A percentile compares a stretch with the other conserved stretches of the same genome.
phyloP scores from a whole-genome alignment of 2,888 invertebrate genomes.

The Acrobasis suavella region DNA sequence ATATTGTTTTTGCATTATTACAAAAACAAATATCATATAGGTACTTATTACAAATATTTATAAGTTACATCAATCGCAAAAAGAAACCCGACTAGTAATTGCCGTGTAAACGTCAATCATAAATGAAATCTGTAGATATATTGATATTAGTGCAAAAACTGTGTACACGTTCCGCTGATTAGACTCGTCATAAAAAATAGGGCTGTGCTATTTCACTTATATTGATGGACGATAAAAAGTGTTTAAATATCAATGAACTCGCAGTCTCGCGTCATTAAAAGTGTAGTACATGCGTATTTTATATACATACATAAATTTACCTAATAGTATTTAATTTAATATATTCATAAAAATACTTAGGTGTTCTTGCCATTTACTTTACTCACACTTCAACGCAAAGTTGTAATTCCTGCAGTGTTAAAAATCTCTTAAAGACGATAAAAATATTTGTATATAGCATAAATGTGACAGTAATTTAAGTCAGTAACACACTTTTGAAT shows the following conservation, averaged over 20 bases:
- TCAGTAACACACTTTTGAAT: too few relatives aligned
- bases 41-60: too few relatives aligned
- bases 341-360: too few relatives aligned
- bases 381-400: too few relatives aligned
- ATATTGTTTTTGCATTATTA: too few relatives aligned
- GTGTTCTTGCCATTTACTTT: too few relatives aligned
- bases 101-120: slow-evolving; percentile 44
- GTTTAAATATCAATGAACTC: slow-evolving; percentile 13
- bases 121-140: slow-evolving; percentile 28
- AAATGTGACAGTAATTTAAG: too few relatives aligned
- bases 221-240: not conserved
- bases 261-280: not conserved
- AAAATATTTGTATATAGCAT: too few relatives aligned
- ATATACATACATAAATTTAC: not conserved
- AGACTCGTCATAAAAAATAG: slow-evolving; percentile 1
- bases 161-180: slow-evolving; percentile 19
- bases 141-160: slow-evolving; percentile 13
- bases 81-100: slow-evolving; percentile 29
- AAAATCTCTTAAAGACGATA: too few relatives aligned
- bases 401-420: too few relatives aligned
- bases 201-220: not conserved
- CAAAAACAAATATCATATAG: too few relatives aligned
- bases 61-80: slow-evolving; percentile 13
- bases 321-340: not conserved
- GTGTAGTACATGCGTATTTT: not conserved